Conservation (phyloP, 2,113 vertebrate species). For the Antechinus flavipes region DNA sequence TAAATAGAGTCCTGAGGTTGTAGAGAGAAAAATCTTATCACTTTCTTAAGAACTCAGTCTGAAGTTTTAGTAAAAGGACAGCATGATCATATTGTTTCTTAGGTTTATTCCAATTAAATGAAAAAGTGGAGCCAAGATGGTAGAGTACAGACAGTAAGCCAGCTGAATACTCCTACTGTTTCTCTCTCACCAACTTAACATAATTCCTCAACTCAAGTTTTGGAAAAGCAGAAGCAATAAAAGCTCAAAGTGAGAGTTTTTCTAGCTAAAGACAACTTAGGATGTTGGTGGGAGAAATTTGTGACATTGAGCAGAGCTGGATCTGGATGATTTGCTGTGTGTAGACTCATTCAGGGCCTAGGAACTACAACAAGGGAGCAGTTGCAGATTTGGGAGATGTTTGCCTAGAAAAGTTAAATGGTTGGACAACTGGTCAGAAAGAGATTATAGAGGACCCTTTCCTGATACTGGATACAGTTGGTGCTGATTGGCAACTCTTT, state of each 20-base stretch:
- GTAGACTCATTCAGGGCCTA: too few relatives aligned
- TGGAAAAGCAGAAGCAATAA: not conserved
- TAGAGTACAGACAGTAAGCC: not conserved
- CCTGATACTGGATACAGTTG: too few relatives aligned
- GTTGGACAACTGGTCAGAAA: too few relatives aligned
- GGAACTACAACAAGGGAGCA: too few relatives aligned
- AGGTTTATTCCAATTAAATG: not conserved
- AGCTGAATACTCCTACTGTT: not conserved
- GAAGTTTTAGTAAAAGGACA: not conserved
- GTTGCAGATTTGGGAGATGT: too few relatives aligned
- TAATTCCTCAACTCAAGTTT: not conserved
- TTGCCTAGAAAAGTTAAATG: too few relatives aligned
- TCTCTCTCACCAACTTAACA: not conserved
- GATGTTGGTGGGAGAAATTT: not conserved
- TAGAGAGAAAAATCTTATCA: constrained; percentile 53
- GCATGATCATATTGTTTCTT: not conserved
- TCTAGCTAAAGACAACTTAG: not conserved
- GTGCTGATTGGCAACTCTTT: too few relatives aligned
- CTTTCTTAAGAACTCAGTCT: not conserved
- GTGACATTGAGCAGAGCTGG: not conserved
- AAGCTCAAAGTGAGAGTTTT: not conserved
- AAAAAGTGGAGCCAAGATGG: not conserved
- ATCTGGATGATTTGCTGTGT: too few relatives aligned
- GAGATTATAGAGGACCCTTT: too few relatives aligned
- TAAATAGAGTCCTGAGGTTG: constrained; percentile 35